phyloP scores from a whole-genome alignment of 2,888 invertebrate genomes.

The Nasonovia ribisnigri region DNA sequence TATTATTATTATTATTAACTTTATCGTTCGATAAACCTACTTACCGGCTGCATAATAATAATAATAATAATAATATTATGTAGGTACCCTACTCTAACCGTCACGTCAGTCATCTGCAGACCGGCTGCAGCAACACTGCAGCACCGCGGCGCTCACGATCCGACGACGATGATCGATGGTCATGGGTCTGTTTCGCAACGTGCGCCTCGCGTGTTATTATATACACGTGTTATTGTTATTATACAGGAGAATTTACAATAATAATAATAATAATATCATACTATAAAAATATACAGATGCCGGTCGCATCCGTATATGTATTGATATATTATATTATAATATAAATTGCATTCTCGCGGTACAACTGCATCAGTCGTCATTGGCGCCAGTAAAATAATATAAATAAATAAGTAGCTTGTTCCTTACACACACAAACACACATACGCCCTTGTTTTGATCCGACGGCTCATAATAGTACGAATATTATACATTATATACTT shows the following conservation, averaged over 20 bases:
- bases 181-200: background rate
- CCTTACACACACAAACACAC: background rate
- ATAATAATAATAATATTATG: background rate
- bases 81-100: background rate
- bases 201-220: background rate
- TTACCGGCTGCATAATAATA: background rate
- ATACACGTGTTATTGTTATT: background rate
- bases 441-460: slow-evolving; percentile 42
- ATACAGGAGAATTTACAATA: background rate
- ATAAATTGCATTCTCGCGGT: background rate
- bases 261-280: background rate
- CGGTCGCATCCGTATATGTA: background rate
- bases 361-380: background rate
- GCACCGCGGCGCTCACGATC: background rate
- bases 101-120: background rate
- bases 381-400: slow-evolving; percentile 15
- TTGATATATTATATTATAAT: too few species aligned
- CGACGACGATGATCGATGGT: background rate
- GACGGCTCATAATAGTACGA: background rate
- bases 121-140: background rate
- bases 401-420: background rate
- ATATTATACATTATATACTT: background rate
- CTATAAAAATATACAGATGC: background rate
- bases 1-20: background rate
- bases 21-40: background rate